Evolutionary conservation across 2,113 vertebrate genomes (phyloP), one percentile per base, ranked within the genome.

Genomic region (Blennius ocellaris): DNA sequence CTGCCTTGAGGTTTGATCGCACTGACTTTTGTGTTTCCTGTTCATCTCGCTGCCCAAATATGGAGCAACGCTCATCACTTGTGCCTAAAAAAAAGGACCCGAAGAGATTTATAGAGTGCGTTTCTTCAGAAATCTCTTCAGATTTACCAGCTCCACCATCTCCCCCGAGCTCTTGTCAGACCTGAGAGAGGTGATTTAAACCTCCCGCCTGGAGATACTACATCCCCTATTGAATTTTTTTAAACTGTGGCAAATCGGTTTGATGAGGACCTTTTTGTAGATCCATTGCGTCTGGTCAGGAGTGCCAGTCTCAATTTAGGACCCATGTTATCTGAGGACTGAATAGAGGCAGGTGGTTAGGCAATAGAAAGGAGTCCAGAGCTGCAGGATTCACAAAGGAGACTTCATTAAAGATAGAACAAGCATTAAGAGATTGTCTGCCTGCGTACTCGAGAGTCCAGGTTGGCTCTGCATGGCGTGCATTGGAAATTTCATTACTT

Each of bases 391-490:
- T 66, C 78, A 70, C 73, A 82, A 75, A 77, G 76, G 62, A 78
- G 70, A 68, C 74, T 75, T 84, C 72, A 80, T 79, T 82, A 83
- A 81, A 84, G 75, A 83, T 83, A 73, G 60, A 85, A 82, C 60
- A 75, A 76, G 61, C 57, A 66, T 78, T 58, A 36, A 41, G 41
- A 21, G 47, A 17, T 62, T 47, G 65, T 71, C 44, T 41, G 9
- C 56, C n/a, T 37, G 9, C 45, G 52, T 54, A n/a, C 36, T 14
- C 14, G 30, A 16, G 12, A 8, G 40, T 58, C 8, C 57, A 58
- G 41, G 56, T 56, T 49, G 60, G 61, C 50, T 52, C 15, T 6
- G 14, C 10, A 8, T 12, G 17, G 16, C 50, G 15, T 64, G 48
- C 60, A 45, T 66, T 77, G 81, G 78, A 81, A 86, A 85, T 71